Conservation (phyloP, 2,113 vertebrate genomes). For the Petroica traversi region DNA sequence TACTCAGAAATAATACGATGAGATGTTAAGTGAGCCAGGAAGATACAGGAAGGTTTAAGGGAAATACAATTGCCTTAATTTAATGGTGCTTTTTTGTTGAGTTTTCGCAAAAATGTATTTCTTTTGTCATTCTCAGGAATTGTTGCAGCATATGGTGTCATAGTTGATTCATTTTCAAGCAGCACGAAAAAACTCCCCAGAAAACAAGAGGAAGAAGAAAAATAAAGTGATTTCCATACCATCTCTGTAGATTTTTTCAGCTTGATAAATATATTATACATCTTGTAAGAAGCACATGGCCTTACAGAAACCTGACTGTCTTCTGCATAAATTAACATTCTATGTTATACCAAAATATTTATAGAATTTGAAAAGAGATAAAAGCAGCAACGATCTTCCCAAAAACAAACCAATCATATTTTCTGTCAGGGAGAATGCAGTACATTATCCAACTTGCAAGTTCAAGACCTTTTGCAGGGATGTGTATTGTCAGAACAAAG, state of each 20-base stretch:
- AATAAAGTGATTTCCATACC: neutral
- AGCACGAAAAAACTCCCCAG: neutral
- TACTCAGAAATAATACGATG: neutral
- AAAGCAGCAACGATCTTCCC: neutral
- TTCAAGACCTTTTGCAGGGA: neutral
- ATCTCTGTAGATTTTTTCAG: neutral
- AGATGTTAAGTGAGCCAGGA: neutral
- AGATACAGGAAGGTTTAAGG: neutral
- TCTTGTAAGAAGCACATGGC: neutral
- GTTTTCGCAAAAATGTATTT: neutral
- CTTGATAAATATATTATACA: neutral
- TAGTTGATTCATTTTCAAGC: conserved; percentile 1
- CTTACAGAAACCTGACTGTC: neutral
- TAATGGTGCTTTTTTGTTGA: neutral
- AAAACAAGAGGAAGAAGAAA: too few relatives aligned
- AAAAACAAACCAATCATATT: neutral
- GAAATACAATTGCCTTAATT: neutral
- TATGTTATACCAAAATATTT: neutral
- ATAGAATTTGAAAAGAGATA: neutral
- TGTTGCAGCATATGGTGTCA: conserved; percentile 10
- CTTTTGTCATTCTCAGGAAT: neutral
- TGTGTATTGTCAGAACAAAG: conserved; percentile 10
- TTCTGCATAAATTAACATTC: neutral
- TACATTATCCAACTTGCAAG: neutral
- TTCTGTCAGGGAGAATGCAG: neutral